A percentile compares a stretch with the other conserved stretches of the same genome.
Evolutionary conservation across 2,888 invertebrate species (phyloP).

Genomic region (Steinernema hermaphroditum): DNA sequence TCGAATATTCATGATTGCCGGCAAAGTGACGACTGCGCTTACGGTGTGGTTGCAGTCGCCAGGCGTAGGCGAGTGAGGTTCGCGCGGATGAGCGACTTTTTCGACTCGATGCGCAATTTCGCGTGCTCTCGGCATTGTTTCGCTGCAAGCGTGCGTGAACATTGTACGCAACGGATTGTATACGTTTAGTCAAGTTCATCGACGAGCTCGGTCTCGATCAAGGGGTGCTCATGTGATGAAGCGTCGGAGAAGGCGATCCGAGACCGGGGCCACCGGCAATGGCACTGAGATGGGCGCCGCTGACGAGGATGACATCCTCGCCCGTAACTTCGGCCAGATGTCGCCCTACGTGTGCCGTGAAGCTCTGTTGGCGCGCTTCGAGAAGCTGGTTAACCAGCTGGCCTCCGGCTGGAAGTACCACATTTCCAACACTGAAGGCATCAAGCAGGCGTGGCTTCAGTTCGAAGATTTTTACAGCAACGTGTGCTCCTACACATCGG

Average conservation of each 20-base stretch:
- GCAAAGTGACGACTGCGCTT: slow-evolving; percentile 4
- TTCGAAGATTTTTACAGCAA: slow-evolving; percentile 58
- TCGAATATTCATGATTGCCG: slow-evolving; percentile 27
- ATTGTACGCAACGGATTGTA: not conserved
- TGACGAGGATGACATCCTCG: slow-evolving; percentile 10
- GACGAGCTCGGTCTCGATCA: not conserved
- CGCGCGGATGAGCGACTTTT: slow-evolving; percentile 29
- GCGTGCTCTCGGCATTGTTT: slow-evolving; percentile 6
- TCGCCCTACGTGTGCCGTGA: slow-evolving; percentile 55
- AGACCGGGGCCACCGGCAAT: not conserved
- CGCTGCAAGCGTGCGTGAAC: slow-evolving; percentile 25
- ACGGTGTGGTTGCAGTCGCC: slow-evolving; percentile 1
- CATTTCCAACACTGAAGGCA: slow-evolving; percentile 62
- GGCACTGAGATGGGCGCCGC: not conserved
- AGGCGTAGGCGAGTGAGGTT: not conserved
- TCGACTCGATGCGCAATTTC: slow-evolving; percentile 9
- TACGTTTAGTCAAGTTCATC: not conserved
- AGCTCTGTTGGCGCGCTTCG: slow-evolving; percentile 52
- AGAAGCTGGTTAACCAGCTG: slow-evolving; percentile 58
- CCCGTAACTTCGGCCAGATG: slow-evolving; percentile 36
- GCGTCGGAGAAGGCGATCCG: slow-evolving; percentile 19
- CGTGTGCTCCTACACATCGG: slow-evolving; percentile 57
- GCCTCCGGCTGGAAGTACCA: slow-evolving; percentile 65
- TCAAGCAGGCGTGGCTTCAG: slow-evolving; percentile 58
- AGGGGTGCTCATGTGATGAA: slow-evolving; percentile 3